These are phyloP conservation scores for Pitta sordida DNA, from an alignment of 2,113 vertebrate genomes.

Conservation along the genomic window DNA sequence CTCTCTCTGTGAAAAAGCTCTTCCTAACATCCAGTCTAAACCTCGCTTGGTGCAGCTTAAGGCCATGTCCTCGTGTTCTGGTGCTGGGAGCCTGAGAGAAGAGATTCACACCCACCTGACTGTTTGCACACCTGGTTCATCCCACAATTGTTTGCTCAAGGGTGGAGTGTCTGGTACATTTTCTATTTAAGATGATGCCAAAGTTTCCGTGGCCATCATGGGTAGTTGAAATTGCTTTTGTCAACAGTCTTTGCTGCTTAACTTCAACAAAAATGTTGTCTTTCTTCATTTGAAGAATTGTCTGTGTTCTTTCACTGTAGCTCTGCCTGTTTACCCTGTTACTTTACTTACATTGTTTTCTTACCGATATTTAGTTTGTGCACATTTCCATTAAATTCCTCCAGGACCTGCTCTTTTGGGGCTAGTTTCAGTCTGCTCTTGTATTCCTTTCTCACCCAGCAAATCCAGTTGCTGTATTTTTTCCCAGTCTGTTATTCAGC, in stretches of 20 bases:
- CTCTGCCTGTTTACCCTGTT: not conserved
- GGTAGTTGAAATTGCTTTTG: not conserved
- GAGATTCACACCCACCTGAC: no score
- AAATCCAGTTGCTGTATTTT: not conserved
- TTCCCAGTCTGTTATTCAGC: not conserved
- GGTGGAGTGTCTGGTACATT: not conserved
- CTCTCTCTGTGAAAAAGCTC: no score
- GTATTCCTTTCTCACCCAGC: not conserved
- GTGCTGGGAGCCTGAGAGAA: no score
- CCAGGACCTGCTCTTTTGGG: not conserved
- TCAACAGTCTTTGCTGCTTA: not conserved
- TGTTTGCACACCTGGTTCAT: not conserved
- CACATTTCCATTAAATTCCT: not conserved
- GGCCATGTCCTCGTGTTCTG: no score
- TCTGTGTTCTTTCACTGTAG: not conserved
- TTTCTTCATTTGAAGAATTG: not conserved
- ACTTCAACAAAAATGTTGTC: not conserved
- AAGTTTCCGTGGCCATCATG: not conserved
- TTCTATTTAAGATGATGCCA: not conserved
- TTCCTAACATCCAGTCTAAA: no score
- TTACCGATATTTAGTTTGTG: not conserved
- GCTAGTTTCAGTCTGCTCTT: not conserved
- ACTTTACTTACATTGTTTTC: not conserved
- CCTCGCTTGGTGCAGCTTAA: no score
- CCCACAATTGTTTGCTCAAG: not conserved